phyloP scores from a whole-genome alignment of 1,140 invertebrate genomes.

The Drosophila lacteicornis region DNA sequence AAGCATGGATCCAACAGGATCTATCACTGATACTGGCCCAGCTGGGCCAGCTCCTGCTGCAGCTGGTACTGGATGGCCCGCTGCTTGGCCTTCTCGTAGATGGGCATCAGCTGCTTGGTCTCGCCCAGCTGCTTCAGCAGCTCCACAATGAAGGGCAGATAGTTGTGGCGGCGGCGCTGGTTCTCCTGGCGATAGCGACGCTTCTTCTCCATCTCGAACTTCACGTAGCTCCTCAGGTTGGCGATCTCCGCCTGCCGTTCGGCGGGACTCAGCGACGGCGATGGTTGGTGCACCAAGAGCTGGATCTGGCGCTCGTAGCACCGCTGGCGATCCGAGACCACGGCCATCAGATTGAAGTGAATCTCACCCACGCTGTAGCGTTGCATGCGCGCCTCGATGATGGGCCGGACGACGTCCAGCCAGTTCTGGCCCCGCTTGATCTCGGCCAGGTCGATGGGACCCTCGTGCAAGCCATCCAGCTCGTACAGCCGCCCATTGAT shows the following conservation, averaged over 20 bases:
- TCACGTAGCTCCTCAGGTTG: slow-evolving; percentile 90
- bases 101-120: slow-evolving; percentile 94
- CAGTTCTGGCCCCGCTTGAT: slow-evolving; percentile 93
- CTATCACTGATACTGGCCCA: too few relatives aligned
- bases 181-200: slow-evolving; percentile 94
- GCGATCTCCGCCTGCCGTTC: slow-evolving; percentile 91
- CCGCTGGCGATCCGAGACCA: slow-evolving; percentile 96
- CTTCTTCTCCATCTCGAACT: slow-evolving; percentile 94
- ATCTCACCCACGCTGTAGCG: slow-evolving; percentile 99
- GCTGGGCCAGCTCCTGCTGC: background rate
- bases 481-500: slow-evolving; percentile 98
- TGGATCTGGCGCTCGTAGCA: slow-evolving; percentile 93
- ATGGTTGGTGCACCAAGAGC: slow-evolving; percentile 86
- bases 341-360: slow-evolving; percentile 99
- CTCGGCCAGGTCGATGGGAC: slow-evolving; percentile 95
- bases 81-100: slow-evolving; percentile 95
- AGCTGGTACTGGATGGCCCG: slow-evolving; percentile 84
- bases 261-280: slow-evolving; percentile 85
- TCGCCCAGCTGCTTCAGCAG: slow-evolving; percentile 97
- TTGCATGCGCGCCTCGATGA: slow-evolving; percentile 97
- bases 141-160: slow-evolving; percentile 98
- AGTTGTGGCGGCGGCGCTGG: slow-evolving; percentile 97
- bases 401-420: slow-evolving; percentile 95
- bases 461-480: slow-evolving; percentile 97
- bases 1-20: background rate